Conservation (phyloP, 2,888 invertebrate species). For the Drosophila infuscata region DNA sequence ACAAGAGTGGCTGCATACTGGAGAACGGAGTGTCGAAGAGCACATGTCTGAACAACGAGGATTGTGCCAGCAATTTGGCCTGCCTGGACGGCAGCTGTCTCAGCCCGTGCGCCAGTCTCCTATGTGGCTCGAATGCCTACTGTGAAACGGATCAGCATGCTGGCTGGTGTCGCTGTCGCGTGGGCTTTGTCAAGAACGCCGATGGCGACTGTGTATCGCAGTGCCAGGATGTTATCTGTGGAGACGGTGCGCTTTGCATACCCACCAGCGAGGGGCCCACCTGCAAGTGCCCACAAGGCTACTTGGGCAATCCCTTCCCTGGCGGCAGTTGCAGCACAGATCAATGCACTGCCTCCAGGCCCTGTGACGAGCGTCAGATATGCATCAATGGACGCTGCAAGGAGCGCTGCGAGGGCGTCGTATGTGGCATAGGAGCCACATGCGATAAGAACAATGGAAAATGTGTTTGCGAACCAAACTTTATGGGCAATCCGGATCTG, state of each 20-base stretch:
- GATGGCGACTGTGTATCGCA: constrained; percentile 93
- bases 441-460: constrained; percentile 92
- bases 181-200: constrained; percentile 92
- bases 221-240: constrained; percentile 89
- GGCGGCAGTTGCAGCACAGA: constrained; percentile 94
- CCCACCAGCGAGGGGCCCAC: constrained; percentile 93
- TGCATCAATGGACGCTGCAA: constrained; percentile 96
- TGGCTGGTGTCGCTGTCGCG: constrained; percentile 94
- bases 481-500: constrained; percentile 94
- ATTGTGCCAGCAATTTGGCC: constrained; percentile 92
- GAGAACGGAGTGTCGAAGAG: constrained; percentile 87
- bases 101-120: constrained; percentile 91
- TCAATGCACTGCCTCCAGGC: constrained; percentile 91
- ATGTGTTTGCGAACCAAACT: constrained; percentile 94
- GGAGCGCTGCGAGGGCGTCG: constrained; percentile 93
- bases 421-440: constrained; percentile 95
- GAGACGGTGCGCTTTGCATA: constrained; percentile 93
- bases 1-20: constrained; percentile 91
- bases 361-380: constrained; percentile 91
- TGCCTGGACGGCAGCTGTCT: constrained; percentile 92
- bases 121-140: constrained; percentile 93
- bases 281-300: constrained; percentile 94
- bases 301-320: constrained; percentile 95
- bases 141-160: constrained; percentile 95
- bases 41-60: constrained; percentile 90